Evolutionary conservation across 30 jellyfish, hydroid and myxozoan genomes (phyloP), one percentile per base, ranked within the genome.

Genomic region (Chironex yamaguchii): DNA sequence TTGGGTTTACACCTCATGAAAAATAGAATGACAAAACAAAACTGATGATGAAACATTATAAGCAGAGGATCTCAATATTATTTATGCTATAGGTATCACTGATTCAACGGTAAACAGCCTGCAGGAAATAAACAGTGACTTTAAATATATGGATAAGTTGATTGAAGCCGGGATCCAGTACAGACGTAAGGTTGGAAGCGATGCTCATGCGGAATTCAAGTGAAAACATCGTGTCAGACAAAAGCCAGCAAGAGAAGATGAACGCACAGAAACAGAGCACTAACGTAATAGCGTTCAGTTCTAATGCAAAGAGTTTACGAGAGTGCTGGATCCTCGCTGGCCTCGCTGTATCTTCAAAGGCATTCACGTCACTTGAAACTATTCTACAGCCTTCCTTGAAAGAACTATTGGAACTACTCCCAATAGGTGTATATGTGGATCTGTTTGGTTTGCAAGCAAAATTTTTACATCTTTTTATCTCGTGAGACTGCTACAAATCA

Each of bases 121-220:
- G 72, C 17, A 69, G 26, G 29, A 67, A 2, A n/a, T n/a, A n/a
- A n/a, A n/a, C n/a, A n/a, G n/a, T n/a, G n/a, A n/a, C n/a, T n/a
- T n/a, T n/a, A n/a, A n/a, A n/a, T n/a, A n/a, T n/a, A n/a, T n/a
- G n/a, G n/a, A n/a, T n/a, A n/a, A n/a, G n/a, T n/a, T n/a, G n/a
- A n/a, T n/a, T n/a, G n/a, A n/a, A n/a, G 86, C 76, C n/a, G 86
- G 76, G 26, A 35, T 73, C 25, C 86, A 73, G 49, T 73, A 2
- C 86, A 22, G 64, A n/a, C n/a, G n/a, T n/a, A n/a, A n/a, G n/a
- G 49, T 73, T 12, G 86, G 86, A 48, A 76, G 82, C n/a, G 29
- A 73, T 28, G 42, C 86, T 2, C 42, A 42, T 36, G 86, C 4
- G 22, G 86, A 73, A 50, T 73, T 36, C 80, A 50, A 73, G 49